These are phyloP conservation scores for Eucera pruinosa DNA, from an alignment of 2,888 invertebrate species.

Conservation along the genomic window DNA sequence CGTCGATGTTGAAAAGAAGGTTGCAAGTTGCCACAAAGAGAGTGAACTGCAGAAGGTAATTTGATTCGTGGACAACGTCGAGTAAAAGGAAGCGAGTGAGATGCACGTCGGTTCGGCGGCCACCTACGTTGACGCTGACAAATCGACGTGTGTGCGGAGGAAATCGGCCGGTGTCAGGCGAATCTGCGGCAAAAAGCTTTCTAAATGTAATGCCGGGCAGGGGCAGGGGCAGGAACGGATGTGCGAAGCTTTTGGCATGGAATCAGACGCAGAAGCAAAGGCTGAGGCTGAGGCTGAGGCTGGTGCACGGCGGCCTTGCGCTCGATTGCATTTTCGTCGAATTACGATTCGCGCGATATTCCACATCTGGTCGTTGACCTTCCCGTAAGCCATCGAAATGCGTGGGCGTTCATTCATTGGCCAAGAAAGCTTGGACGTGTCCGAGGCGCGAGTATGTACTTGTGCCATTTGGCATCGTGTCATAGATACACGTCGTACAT, in stretches of 20 bases:
- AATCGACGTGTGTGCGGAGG: constrained; percentile 57
- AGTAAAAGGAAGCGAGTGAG: constrained; percentile 13
- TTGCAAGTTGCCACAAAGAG: too few species aligned
- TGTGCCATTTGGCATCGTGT: constrained; percentile 53
- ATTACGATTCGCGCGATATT: constrained; percentile 60
- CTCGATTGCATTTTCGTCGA: constrained; percentile 69
- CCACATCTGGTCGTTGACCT: constrained; percentile 67
- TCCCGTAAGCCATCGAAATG: constrained; percentile 51
- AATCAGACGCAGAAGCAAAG: constrained; percentile 56
- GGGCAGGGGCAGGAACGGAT: too few species aligned
- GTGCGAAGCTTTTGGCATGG: constrained; percentile 53
- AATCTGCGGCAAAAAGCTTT: constrained; percentile 43
- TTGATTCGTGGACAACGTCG: constrained; percentile 1
- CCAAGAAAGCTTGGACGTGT: constrained; percentile 52
- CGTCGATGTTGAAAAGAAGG: too few species aligned
- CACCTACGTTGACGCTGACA: constrained; percentile 65
- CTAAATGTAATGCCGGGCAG: constrained; percentile 37
- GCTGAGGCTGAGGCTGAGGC: too few species aligned
- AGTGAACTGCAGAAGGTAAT: constrained; percentile 36
- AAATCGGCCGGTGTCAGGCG: constrained; percentile 48
- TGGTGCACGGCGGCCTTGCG: constrained; percentile 68
- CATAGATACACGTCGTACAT: constrained; percentile 38
- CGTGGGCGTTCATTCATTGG: constrained; percentile 71
- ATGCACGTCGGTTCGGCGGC: constrained; percentile 39
- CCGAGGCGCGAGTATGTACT: constrained; percentile 29